Evolutionary conservation across 2,797 vertebrate species (phyloP), one percentile per base, ranked within the genome.

Genomic region (Dallia pectoralis): DNA sequence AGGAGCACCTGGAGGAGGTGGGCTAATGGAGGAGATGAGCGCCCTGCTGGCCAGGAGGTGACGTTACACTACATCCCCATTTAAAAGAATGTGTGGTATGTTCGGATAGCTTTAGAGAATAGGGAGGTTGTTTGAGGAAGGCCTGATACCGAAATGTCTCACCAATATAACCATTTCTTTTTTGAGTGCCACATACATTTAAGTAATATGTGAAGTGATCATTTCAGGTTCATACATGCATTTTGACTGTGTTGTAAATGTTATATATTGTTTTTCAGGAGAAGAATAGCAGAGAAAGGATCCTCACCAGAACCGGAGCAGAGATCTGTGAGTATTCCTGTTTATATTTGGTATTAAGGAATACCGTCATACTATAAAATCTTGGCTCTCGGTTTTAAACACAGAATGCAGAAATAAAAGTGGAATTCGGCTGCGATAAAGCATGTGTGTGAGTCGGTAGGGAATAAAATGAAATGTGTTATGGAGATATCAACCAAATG

Each of bases 21-120:
- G 97, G 22, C 91, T 99, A 18, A 99, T 99, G 97, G 98, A 99
- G 85, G 97, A 99, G 87, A 99, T 99, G 98, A 99, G 97, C 0
- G 97, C 97, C 80, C 92, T 99, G 82, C 92, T 99, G 91, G 98
- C 98, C 87, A 95, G 97, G 90, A 97, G 98, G 98, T 98, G 85
- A 78, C 15, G 67, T 22, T 72, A 29, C 67, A 44, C 22, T 8
- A 33, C 68, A 36, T n/a, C 9, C 30, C 7, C 16, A 29, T 14
- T 68, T 32, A 48, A 15, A 72, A 27, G 32, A 19, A 30, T 4
- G 30, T 3, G 40, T 12, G 44, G 25, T 12, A 3, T 47, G 22
- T 65, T 65, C 32, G 4, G 30, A 30, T 65, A 14, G 25, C 15
- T 64, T 64, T 14, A 33, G 62, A 2, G 29, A 64, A 30, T 14